Base-by-base conservation (phyloP, 2,113 vertebrate genomes). In the Tachuris rubrigastra region DNA sequence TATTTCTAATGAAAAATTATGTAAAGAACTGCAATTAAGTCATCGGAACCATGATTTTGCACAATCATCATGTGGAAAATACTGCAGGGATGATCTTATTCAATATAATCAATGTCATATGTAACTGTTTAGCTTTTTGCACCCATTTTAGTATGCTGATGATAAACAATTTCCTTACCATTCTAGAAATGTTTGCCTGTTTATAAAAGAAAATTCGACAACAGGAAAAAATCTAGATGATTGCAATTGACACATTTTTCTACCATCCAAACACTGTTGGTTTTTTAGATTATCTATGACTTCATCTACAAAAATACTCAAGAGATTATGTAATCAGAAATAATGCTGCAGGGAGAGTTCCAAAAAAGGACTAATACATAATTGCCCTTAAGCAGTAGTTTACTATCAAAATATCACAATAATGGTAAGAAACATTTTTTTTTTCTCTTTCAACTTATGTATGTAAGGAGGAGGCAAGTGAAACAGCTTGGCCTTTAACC, bases 211-310 rank as follows among this genome's bases (percentile, higher is more conserved):
- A 89, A 91, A 87, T 50, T 74, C 25, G 10, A 71, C 50, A 91
- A 81, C 76, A 88, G 87, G 73, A 94, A 91, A 93, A 95, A 92
- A 91, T 42, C 27, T 76, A 92, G 41, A 85, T 85, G 69, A 95
- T 68, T 91, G 87, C 66, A 94, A 63, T 50, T 91, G 50, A 78
- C 67, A 87, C 49, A 71, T 84, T 85, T 95, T 82, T 65, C 78
- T 90, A 85, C 75, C 85, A 89, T 59, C 69, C 82, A 90, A 96
- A 78, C 42, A 78, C 65, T 75, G 37, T 25, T 75, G 35, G 5
- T 39, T 89, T 89, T 85, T 63, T 72, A 92, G 58, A 84, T 87
- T 89, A 87, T 69, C 78, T 79, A 49, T 79, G 44, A 85, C 52
- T 94, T 94, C 77, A 91, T 85, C 49, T 47, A 89, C 71, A 93